Evolutionary conservation across 2,797 vertebrate genomes (phyloP), one percentile per base, ranked within the genome.

Genomic region (Ptychobarbus kaznakovi): DNA sequence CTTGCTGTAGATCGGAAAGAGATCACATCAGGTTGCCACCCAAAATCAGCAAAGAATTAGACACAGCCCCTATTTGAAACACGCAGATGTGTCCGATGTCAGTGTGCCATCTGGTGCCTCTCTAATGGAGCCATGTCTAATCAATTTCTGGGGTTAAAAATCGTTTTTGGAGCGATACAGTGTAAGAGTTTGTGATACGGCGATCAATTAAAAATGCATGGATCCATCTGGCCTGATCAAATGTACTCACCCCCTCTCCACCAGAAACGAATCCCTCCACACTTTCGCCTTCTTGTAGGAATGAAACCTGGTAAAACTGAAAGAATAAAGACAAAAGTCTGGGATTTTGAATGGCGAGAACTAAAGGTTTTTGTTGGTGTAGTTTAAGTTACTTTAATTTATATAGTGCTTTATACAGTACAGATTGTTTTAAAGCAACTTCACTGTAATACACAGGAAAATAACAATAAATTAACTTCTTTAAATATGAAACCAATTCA

Each of bases 181-280:
- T 72, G 28, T n/a, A 40, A 58, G 69, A 66, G 51, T 56, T 58
- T 81, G 72, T 81, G 78, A 76, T 76, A 72, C 44, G 22, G 28
- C n/a, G 25, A 65, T 84, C 9, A 78, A 68, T 88, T 83, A 82
- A 86, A 89, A 72, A 81, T 80, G 83, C 70, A 83, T 87, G 80
- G 58, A 22, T 42, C 68, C 35, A 76, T 82, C 92, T 91, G 89
- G 89, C 40, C 89, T 89, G 90, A 89, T 92, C 70, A 89, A 91
- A 89, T 80, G 88, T 77, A 91, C 95, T 93, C 93, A 99, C 98
- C 98, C 98, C 93, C 98, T 95, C 93, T 99, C 98, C 86, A 99
- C 97, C 85, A 99, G 94, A 92, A 99, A 99, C 0, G 97, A 98
- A 89, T 99, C 97, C 87, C 98, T 95, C 98, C 98, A 99, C 25